Conservation (phyloP, 2,888 invertebrate species). For the Atethmia centrago region DNA sequence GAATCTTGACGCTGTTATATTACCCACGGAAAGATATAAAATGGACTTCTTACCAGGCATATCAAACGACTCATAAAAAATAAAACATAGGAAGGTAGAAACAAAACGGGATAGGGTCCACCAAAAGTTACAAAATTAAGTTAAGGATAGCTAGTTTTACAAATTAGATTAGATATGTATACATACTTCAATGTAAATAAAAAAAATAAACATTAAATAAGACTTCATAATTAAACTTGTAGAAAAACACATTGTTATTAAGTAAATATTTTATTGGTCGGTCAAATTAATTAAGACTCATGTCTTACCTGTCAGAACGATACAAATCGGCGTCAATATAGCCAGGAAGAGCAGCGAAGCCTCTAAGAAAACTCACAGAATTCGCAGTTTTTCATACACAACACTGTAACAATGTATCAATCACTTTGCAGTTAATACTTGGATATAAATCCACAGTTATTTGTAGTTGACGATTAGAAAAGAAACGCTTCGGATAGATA, state of each 20-base stretch:
- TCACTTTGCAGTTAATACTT: constrained; percentile 69
- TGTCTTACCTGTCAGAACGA: constrained; percentile 83
- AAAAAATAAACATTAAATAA: constrained; percentile 9
- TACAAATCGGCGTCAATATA: constrained; percentile 78
- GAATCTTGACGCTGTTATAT: constrained; percentile 15
- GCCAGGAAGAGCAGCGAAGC: constrained; percentile 73
- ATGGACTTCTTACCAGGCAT: not conserved
- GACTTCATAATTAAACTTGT: not conserved
- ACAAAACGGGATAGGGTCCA: not conserved
- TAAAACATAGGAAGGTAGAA: constrained; percentile 14
- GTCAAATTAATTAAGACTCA: constrained; percentile 43
- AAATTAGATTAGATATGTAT: not conserved
- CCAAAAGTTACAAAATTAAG: not conserved
- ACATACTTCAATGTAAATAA: constrained; percentile 8
- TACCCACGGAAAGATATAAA: not conserved
- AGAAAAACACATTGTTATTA: constrained; percentile 34
- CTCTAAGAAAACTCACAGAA: constrained; percentile 76
- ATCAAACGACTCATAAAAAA: constrained; percentile 12
- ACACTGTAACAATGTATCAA: constrained; percentile 72
- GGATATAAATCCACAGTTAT: constrained; percentile 61
- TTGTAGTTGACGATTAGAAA: constrained; percentile 59
- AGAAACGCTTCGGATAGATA: constrained; percentile 65
- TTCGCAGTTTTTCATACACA: constrained; percentile 74
- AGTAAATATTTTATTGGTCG: constrained; percentile 33
- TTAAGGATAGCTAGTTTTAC: too few relatives aligned